Percentiles rank a stretch among this genome's conserved stretches.
phyloP scores from a whole-genome alignment of 1,140 invertebrate genomes.

The Aphaenogaster floridana region DNA sequence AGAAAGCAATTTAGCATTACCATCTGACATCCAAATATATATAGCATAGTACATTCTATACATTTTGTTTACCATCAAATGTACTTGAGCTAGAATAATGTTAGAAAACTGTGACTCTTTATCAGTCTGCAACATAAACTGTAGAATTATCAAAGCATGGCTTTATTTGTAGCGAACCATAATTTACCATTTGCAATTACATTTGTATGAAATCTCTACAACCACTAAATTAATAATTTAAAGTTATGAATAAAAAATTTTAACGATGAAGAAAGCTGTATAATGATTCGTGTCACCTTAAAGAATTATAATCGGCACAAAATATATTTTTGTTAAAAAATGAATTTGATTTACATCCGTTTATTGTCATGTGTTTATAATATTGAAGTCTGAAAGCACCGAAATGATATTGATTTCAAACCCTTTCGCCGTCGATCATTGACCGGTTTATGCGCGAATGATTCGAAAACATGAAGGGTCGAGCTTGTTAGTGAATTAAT shows the following conservation, averaged over 20 bases:
- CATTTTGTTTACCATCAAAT: background rate
- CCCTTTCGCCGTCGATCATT: conserved; percentile 28
- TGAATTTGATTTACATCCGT: background rate
- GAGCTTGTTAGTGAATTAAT: conserved; percentile 44
- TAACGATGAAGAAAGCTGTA: background rate
- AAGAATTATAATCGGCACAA: background rate
- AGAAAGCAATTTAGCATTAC: background rate
- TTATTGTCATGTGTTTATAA: background rate
- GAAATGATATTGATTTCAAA: conserved; percentile 15
- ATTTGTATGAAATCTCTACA: background rate
- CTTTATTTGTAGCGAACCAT: background rate
- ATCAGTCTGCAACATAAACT: background rate
- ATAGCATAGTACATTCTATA: background rate
- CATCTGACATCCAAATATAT: background rate
- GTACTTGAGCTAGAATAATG: background rate
- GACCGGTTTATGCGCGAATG: conserved; percentile 10
- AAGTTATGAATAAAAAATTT: background rate
- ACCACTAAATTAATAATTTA: background rate
- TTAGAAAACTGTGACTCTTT: background rate
- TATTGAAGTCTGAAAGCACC: background rate
- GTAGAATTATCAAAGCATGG: background rate
- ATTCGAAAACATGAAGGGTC: conserved; percentile 7
- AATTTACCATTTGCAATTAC: conserved; percentile 1
- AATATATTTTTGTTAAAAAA: background rate
- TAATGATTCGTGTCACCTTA: background rate